A percentile compares a stretch with the other conserved stretches of the same genome.
These are phyloP conservation scores for Myotis davidii DNA, from an alignment of 2,113 vertebrate species.

Conservation along the genomic window DNA sequence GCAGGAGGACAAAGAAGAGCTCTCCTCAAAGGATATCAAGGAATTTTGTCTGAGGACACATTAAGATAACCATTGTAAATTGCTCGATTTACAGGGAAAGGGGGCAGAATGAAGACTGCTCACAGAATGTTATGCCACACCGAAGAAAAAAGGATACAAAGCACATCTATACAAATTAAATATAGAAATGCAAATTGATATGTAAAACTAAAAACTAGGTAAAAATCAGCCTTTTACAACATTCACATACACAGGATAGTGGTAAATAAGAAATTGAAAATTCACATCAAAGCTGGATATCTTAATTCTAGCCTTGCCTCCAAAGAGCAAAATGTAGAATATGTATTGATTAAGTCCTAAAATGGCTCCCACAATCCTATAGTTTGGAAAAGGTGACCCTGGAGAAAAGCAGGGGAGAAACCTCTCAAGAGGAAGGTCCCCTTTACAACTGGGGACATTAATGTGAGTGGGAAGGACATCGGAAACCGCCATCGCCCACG, in stretches of 20 bases:
- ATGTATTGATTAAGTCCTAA: background rate
- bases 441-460: rapidly evolving
- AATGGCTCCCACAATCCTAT: background rate
- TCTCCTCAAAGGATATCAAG: slow-evolving; percentile 5
- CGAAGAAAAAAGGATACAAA: background rate
- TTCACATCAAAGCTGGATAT: background rate
- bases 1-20: slow-evolving; percentile 42
- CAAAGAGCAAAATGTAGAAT: background rate
- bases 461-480: rapidly evolving
- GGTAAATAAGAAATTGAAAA: background rate
- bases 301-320: background rate
- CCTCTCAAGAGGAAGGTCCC: background rate
- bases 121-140: background rate
- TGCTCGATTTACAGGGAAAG: background rate
- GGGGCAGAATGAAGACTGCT: background rate
- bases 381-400: background rate
- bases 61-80: background rate
- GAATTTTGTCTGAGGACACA: background rate
- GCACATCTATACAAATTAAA: background rate
- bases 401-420: background rate
- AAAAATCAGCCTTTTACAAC: too few species aligned
- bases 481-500: rapidly evolving
- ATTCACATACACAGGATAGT: background rate
- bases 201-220: too few species aligned
- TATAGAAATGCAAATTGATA: background rate